Conservation (phyloP, 2,888 invertebrate species). For the Lepidocyrtoides sp. region DNA sequence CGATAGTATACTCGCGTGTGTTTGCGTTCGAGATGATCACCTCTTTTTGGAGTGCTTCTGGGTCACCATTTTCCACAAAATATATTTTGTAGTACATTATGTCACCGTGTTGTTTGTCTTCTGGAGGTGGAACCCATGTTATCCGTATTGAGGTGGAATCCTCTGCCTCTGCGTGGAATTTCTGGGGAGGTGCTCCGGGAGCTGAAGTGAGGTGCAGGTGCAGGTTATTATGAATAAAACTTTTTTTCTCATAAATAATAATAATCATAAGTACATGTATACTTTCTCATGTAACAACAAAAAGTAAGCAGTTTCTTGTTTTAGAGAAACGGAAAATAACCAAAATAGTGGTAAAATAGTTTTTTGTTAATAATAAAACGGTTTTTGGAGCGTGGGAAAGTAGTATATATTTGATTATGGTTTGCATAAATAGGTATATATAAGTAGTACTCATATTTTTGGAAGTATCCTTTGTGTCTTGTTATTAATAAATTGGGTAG, state of each 20-base stretch:
- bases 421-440: too few species aligned
- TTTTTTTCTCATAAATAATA: constrained; percentile 40
- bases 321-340: constrained; percentile 2
- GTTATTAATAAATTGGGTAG: constrained; percentile 7
- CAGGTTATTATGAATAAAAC: constrained; percentile 78
- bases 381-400: too few species aligned
- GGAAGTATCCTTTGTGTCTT: constrained; percentile 24
- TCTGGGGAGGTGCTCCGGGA: constrained; percentile 98
- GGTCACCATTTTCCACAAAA: constrained; percentile 92
- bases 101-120: constrained; percentile 96
- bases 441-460: not conserved
- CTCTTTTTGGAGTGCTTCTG: constrained; percentile 94
- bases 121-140: constrained; percentile 97
- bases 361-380: constrained; percentile 34
- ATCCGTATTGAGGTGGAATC: constrained; percentile 96
- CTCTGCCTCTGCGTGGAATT: constrained; percentile 95
- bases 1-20: constrained; percentile 93
- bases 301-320: constrained; percentile 37
- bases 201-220: constrained; percentile 89
- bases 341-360: not conserved
- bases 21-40: constrained; percentile 90
- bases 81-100: constrained; percentile 98
- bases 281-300: constrained; percentile 32
- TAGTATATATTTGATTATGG: too few species aligned
- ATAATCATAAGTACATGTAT: constrained; percentile 26